Evolutionary conservation across 2,797 vertebrate species (phyloP).

Genomic region (Labroides dimidiatus): DNA sequence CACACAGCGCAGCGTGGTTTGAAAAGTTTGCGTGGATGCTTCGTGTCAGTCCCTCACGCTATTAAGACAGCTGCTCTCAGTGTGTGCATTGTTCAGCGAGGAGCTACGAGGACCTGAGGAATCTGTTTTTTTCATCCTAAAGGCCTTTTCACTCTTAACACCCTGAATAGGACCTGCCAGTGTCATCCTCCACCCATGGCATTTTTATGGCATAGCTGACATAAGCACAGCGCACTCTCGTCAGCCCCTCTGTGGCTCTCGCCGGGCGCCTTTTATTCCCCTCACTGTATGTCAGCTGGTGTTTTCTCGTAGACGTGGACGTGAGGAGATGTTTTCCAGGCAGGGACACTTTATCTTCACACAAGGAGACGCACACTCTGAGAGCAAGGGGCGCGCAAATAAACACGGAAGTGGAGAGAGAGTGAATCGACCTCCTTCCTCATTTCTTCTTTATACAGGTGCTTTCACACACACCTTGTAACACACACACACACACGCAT

Average conservation of each 20-base stretch:
- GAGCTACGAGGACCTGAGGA: constrained; percentile 73
- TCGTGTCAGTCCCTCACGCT: constrained; percentile 70
- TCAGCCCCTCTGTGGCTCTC: constrained; percentile 45
- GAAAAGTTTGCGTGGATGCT: constrained; percentile 49
- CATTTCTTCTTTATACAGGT: constrained; percentile 16
- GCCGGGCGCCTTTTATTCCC: constrained; percentile 49
- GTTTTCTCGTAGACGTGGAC: constrained; percentile 62
- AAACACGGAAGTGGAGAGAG: constrained; percentile 53
- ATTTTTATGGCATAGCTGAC: constrained; percentile 83
- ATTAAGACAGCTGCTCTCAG: constrained; percentile 80
- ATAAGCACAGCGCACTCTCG: constrained; percentile 65
- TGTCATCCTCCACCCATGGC: constrained; percentile 80
- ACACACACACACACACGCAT: constrained; percentile 23
- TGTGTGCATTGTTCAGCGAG: constrained; percentile 69
- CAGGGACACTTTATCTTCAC: constrained; percentile 65
- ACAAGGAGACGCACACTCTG: constrained; percentile 53
- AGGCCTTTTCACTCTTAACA: constrained; percentile 68
- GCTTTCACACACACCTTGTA: constrained; percentile 24
- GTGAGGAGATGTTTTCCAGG: constrained; percentile 63
- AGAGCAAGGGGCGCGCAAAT: constrained; percentile 39
- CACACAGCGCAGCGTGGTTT: constrained; percentile 68
- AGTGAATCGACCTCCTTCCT: constrained; percentile 12
- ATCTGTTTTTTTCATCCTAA: constrained; percentile 76
- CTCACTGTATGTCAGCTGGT: constrained; percentile 66
- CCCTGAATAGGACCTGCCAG: constrained; percentile 79